phyloP scores from a whole-genome alignment of 1,140 invertebrate genomes.

The Portunus trituberculatus region DNA sequence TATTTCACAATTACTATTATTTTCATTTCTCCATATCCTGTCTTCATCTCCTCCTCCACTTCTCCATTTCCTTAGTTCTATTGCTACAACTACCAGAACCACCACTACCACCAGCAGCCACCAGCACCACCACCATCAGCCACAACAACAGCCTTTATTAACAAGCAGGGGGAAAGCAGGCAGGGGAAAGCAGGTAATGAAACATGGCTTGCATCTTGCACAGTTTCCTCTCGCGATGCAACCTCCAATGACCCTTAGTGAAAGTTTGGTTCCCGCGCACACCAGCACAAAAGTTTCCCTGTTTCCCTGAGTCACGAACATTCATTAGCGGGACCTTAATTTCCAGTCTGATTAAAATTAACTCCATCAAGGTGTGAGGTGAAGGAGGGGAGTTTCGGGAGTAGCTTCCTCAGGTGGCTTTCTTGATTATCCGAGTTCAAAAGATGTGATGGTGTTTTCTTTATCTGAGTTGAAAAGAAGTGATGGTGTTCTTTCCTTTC shows the following conservation, averaged over 20 bases:
- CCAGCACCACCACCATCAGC: too few species aligned
- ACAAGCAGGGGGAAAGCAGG: too few species aligned
- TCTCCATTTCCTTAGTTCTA: background rate
- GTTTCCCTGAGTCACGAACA: background rate
- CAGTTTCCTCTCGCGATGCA: too few species aligned
- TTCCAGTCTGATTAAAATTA: background rate
- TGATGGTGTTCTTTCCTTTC: too few species aligned
- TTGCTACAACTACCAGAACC: background rate
- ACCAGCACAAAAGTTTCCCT: background rate
- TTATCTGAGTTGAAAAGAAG: too few species aligned
- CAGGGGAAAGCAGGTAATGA: too few species aligned
- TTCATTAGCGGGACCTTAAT: slow-evolving; percentile 10
- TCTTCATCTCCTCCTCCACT: background rate
- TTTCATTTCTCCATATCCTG: background rate
- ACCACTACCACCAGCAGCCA: too few species aligned
- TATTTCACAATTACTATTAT: background rate
- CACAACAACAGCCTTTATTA: too few species aligned
- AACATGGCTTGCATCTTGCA: too few species aligned
- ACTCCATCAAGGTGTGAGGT: background rate
- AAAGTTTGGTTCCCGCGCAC: background rate
- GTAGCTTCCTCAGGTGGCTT: too few species aligned
- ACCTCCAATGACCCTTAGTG: background rate
- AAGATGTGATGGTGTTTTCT: too few species aligned
- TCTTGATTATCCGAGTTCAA: too few species aligned
- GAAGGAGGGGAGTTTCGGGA: background rate